Evolutionary conservation across 2,113 vertebrate genomes (phyloP), one percentile per base, ranked within the genome.

Genomic region (Malurus elegans): DNA sequence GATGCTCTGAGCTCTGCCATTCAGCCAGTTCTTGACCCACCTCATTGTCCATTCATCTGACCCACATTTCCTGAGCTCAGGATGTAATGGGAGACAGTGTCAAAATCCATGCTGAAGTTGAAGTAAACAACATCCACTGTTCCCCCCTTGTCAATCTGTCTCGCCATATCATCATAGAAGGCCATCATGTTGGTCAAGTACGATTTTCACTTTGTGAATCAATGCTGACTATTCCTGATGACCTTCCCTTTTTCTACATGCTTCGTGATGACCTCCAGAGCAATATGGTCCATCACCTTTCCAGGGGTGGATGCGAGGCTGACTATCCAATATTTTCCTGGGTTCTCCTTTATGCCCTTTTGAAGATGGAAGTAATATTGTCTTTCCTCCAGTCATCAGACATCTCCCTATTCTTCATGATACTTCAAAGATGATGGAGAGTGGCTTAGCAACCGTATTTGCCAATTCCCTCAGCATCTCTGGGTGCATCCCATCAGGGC

Each of bases 101-200:
- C 51, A 58, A 73, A 51, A 66, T 6, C 32, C 71, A 28, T n/a
- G 51, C 51, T 45, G 10, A 51, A 45, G 12, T 6, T 38, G 20
- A 65, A 45, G 40, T 14, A 40, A 15, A 51, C 12, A 44, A 16
- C 26, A 58, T 28, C 18, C 15, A 38, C 51, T 66, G 18, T 18
- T 51, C 4, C 10, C 10, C 5, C 8, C 18, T 44, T 34, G 10
- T 51, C 4, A 1, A 13, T 64, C 51, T 4, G 24, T 36, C 14
- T 18, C 57, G 21, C 36, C 26, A 23, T 38, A 4, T 25, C 12
- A 18, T 57, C 0, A 0, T 8, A 57, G 21, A 23, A 44, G 44
- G 23, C 23, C 53, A 36, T 58, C 26, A 62, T 15, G 29, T 14
- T 47, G 36, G 17, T 51, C 23, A 86, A 76, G 23, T 21, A 5